Base-by-base conservation (phyloP, 2,113 vertebrate species). In the Melanotaenia duboulayi region DNA sequence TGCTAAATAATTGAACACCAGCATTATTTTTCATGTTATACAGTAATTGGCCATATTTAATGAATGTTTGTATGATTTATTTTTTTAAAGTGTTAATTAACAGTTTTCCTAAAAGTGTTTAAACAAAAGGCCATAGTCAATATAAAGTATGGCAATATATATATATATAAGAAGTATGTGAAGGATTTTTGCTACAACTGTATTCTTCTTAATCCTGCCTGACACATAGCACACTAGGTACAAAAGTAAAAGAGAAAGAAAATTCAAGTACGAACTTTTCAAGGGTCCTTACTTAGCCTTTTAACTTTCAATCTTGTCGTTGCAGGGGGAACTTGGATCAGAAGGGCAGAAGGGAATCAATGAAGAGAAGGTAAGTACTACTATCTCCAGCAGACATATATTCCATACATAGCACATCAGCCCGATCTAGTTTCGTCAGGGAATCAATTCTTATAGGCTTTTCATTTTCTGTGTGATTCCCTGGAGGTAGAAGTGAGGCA, bases 391-490 rank as follows among this genome's bases (percentile, higher is more conserved):
- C 55, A 76, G 86, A 87, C 85, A 89, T 82, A 88, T 88, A 88
- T 86, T 89, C 82, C 85, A 90, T 90, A 90, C 84, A 89, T 87
- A 74, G 79, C 87, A 85, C 84, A 90, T 91, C 88, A 86, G 71
- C 84, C 74, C 83, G 78, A 80, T 89, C 76, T 76, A 66, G 82
- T 85, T 88, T 91, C 82, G 71, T 90, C 85, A 84, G 82, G 67
- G 88, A 93, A 91, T 92, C 90, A 89, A 91, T 88, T 80, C 66
- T 88, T 90, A 84, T 83, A 82, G 89, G 90, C 89, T 91, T 92
- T 92, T 90, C 83, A 91, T 91, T 87, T 87, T 84, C 78, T 85
- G 81, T 78, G 80, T 40, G 80, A 75, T 86, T 86, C 82, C 83
- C 81, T 55, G 65, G 59, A 72, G 83, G 64, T 70, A 62, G 81